Percentiles rank a stretch among this genome's conserved stretches.
phyloP scores from a whole-genome alignment of 2,113 vertebrate species.

The Tragelaphus strepsiceros region DNA sequence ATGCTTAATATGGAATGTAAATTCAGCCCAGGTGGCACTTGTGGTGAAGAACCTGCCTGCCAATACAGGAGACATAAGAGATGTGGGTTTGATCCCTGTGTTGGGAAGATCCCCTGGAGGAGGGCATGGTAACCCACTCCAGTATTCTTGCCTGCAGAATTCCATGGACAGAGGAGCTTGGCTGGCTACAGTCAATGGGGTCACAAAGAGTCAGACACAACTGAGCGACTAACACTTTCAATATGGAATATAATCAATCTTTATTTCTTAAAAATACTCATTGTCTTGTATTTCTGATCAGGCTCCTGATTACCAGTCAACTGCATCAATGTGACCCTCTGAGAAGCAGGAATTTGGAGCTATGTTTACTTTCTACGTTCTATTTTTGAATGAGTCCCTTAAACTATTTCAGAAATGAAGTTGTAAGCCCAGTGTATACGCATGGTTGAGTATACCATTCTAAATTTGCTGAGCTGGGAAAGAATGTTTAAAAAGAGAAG shows the following conservation, averaged over 20 bases:
- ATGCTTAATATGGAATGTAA: neutral
- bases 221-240: neutral
- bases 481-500: neutral
- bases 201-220: neutral
- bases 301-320: neutral
- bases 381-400: neutral
- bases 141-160: neutral
- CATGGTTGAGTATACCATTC: neutral
- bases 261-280: neutral
- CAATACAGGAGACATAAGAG: neutral
- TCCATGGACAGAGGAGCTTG: neutral
- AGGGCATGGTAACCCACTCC: neutral
- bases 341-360: neutral
- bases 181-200: neutral
- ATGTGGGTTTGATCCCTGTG: neutral
- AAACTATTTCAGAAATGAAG: constrained; percentile 4
- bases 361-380: neutral
- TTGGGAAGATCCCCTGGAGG: neutral
- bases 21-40: neutral
- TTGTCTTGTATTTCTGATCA: neutral
- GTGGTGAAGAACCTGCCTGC: neutral
- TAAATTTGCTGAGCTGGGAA: constrained; percentile 6
- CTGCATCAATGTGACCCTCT: neutral
- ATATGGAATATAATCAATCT: neutral
- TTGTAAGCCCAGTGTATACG: neutral